Base-by-base conservation (phyloP, 30 jellyfish, hydroid and myxozoan species). In the Hydra vulgaris region DNA sequence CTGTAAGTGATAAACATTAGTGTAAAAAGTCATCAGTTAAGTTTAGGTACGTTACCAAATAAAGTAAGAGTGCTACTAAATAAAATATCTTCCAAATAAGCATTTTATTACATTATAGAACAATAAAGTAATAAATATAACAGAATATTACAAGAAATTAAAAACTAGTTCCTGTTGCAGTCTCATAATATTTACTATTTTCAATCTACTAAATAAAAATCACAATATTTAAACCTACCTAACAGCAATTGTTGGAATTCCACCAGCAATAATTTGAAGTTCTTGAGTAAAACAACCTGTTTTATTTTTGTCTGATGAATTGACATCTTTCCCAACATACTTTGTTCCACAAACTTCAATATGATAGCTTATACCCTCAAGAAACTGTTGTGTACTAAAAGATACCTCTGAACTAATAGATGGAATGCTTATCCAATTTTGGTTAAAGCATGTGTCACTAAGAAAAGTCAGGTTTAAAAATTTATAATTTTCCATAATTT, bases 301-400 rank as follows among this genome's bases (percentile, higher is more conserved):
- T 40, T 40, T 40, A 12, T 12, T 12, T 40, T 40, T 40, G 61
- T 40, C n/a, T n/a, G n/a, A n/a, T n/a, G n/a, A n/a, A n/a, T n/a
- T n/a, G n/a, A n/a, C 61, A 40, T 40, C 12, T 23, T 1, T 61
- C 23, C 81, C 21, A 1, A 25, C 8, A 40, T n/a, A 77, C 66
- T 78, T 78, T 23, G 80, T 53, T 1, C 66, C 69, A 18, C 26
- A 23, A 12, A 78, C 85, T 66, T 15, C 54, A 78, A 78, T 53
- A 25, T 78, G 67, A 61, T 78, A 78, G 21, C 40, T 24, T 25
- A 78, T 23, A 53, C 82, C 66, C 54, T 78, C 85, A 5, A 78
- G 25, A n/a, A 78, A 78, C 85, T 53, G 66, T 53, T 54, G 53
- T 53, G 85, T 78, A 23, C 69, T 23, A 23, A 78, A 66, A 78